Conservation (phyloP, 2,113 vertebrate species). For the Poeciliopsis retropinna region DNA sequence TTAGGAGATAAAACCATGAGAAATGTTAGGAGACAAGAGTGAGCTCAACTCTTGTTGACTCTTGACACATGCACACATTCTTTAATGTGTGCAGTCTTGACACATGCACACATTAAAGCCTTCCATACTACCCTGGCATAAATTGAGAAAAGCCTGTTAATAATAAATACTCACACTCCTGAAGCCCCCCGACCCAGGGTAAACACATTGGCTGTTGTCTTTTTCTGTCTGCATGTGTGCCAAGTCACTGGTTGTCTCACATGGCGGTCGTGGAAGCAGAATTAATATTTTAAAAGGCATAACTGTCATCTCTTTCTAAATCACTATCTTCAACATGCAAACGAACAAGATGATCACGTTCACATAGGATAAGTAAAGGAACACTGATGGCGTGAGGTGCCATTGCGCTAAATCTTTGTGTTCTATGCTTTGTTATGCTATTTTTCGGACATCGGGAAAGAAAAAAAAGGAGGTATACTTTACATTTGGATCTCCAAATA, state of each 20-base stretch:
- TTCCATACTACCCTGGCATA: constrained; percentile 68
- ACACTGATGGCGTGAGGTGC: constrained; percentile 38
- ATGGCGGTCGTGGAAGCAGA: constrained; percentile 60
- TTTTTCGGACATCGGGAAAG: not conserved
- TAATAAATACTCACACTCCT: constrained; percentile 57
- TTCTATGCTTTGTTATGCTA: not conserved
- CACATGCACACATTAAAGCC: constrained; percentile 59
- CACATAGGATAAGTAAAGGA: constrained; percentile 47
- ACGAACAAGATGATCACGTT: constrained; percentile 58
- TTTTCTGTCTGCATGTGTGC: constrained; percentile 61
- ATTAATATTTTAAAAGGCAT: constrained; percentile 78
- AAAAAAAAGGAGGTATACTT: not conserved
- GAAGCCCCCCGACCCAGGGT: not conserved
- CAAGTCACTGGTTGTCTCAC: constrained; percentile 69
- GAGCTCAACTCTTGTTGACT: constrained; percentile 49
- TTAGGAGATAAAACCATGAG: constrained; percentile 1
- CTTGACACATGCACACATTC: constrained; percentile 54
- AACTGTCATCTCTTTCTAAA: constrained; percentile 64
- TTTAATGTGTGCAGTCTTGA: too few species aligned
- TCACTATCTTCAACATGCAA: constrained; percentile 67
- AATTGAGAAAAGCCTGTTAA: constrained; percentile 76
- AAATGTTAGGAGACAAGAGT: not conserved
- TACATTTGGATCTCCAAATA: not conserved
- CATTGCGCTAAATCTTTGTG: constrained; percentile 13
- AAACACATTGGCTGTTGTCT: not conserved